phyloP scores from a whole-genome alignment of 2,113 vertebrate species.

The Sitta europaea region DNA sequence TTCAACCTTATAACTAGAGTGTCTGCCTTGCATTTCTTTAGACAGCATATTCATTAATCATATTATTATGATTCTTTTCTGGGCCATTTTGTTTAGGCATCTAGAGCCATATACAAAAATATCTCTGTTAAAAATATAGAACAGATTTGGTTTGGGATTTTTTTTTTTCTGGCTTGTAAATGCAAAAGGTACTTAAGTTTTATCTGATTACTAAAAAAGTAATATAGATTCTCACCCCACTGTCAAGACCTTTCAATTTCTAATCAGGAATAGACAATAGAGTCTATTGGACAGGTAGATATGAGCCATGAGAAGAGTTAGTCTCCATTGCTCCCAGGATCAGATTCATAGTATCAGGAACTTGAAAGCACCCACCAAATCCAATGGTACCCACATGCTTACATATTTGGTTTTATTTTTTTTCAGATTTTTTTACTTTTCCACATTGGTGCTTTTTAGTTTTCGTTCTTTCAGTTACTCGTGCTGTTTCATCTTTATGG shows the following conservation, averaged over 20 bases:
- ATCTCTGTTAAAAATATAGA: neutral
- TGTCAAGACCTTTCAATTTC: neutral
- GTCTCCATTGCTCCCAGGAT: neutral
- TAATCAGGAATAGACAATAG: neutral
- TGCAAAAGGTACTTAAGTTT: neutral
- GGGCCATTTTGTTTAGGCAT: neutral
- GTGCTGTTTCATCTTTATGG: neutral
- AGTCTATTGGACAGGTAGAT: neutral
- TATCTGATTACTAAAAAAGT: neutral
- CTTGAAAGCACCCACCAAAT: neutral
- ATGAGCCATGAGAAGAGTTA: neutral
- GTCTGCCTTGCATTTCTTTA: neutral
- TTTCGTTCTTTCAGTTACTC: neutral
- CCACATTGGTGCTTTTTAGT: neutral
- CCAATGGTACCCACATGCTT: neutral
- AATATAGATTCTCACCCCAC: neutral
- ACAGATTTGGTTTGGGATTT: neutral
- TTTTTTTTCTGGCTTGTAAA: neutral
- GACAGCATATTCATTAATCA: neutral
- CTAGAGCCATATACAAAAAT: neutral
- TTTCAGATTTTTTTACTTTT: neutral
- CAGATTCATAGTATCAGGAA: neutral
- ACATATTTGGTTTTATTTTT: neutral
- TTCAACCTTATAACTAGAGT: neutral
- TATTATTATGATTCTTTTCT: neutral